phyloP scores from a whole-genome alignment of 1,140 invertebrate genomes.

The Lucilia cuprina region DNA sequence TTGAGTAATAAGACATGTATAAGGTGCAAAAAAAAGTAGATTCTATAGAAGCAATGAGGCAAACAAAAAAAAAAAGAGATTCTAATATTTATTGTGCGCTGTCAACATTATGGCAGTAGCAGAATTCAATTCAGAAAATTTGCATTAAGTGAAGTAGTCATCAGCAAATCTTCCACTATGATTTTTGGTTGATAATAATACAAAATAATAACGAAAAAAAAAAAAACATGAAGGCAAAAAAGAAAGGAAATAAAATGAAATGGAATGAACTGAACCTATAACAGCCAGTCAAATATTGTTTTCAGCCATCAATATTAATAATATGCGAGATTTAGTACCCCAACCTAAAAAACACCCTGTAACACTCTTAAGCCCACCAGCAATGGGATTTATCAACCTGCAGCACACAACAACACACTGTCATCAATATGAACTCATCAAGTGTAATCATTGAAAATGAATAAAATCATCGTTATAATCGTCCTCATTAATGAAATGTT shows the following conservation, averaged over 20 bases:
- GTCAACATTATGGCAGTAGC: neutral
- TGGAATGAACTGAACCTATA: neutral
- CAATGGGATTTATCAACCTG: too few relatives aligned
- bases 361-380: too few relatives aligned
- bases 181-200: slow-evolving; percentile 19
- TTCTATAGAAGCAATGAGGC: neutral
- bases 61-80: neutral
- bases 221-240: neutral
- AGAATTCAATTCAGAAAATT: slow-evolving; percentile 41
- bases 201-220: slow-evolving; percentile 5
- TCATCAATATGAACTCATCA: slow-evolving; percentile 23
- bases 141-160: slow-evolving; percentile 43
- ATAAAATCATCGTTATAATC: slow-evolving; percentile 40
- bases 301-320: neutral
- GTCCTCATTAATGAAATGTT: slow-evolving; percentile 42
- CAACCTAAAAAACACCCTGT: too few relatives aligned
- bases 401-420: too few relatives aligned
- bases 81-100: neutral
- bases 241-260: neutral
- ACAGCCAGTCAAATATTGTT: slow-evolving; percentile 1
- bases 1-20: neutral
- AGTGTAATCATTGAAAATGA: slow-evolving; percentile 30
- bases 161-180: slow-evolving; percentile 30
- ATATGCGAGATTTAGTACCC: too few relatives aligned
- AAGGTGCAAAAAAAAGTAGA: neutral